A percentile compares a stretch with the other conserved stretches of the same genome.
Evolutionary conservation across 1,140 invertebrate species (phyloP).

Genomic region (Drosophila eugracilis): DNA sequence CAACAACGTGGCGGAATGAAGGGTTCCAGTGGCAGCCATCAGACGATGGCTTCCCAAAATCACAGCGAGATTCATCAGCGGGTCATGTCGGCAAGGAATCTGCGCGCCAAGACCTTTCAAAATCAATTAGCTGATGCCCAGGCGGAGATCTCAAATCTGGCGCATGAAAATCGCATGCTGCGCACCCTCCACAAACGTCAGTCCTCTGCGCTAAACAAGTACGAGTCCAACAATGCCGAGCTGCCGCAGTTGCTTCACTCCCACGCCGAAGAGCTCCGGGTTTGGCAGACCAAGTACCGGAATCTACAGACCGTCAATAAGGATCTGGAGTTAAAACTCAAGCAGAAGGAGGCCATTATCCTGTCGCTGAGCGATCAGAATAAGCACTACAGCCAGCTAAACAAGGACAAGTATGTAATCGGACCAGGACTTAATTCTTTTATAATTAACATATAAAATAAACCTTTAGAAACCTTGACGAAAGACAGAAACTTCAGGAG

Average conservation of each 20-base stretch:
- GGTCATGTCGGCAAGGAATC: constrained; percentile 90
- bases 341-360: constrained; percentile 89
- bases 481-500: constrained; percentile 89
- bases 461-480: constrained; percentile 87
- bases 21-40: constrained; percentile 36
- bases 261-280: constrained; percentile 91
- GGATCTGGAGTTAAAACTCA: constrained; percentile 87
- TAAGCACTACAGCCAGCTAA: constrained; percentile 88
- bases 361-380: constrained; percentile 88
- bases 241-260: constrained; percentile 89
- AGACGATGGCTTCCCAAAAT: constrained; percentile 56
- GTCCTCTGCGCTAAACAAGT: constrained; percentile 89
- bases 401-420: constrained; percentile 87
- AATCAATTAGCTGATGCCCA: constrained; percentile 92
- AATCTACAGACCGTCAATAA: constrained; percentile 88
- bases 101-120: constrained; percentile 90
- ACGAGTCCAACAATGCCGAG: constrained; percentile 91
- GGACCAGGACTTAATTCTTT: too few relatives aligned
- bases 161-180: constrained; percentile 90
- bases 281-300: constrained; percentile 89
- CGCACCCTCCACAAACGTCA: constrained; percentile 91
- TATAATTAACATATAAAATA: neutral
- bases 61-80: constrained; percentile 87
- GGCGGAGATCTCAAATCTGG: constrained; percentile 90
- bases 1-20: constrained; percentile 34